Percentiles rank a stretch among this genome's conserved stretches.
Evolutionary conservation across 2,113 vertebrate species (phyloP).

Genomic region (Abramis brama): DNA sequence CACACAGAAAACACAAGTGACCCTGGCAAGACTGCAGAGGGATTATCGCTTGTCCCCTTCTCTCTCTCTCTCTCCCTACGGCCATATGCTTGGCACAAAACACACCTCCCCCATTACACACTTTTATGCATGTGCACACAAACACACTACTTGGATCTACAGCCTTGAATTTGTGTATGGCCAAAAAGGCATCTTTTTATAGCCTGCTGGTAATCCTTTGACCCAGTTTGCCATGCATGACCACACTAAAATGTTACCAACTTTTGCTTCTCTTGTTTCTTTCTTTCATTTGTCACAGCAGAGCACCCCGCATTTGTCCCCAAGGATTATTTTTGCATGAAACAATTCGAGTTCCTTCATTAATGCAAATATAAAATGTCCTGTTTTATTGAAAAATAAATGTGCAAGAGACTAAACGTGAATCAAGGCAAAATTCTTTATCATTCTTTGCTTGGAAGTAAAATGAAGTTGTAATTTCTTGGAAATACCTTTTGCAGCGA

Average conservation of each 20-base stretch:
- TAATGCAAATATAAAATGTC: no score
- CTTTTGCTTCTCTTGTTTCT: constrained; percentile 48
- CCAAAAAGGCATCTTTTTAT: constrained; percentile 61
- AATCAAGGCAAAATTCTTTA: no score
- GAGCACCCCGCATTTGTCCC: constrained; percentile 29
- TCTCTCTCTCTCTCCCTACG: constrained; percentile 57
- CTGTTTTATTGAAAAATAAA: no score
- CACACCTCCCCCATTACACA: constrained; percentile 23
- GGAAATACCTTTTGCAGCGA: no score
- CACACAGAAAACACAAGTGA: constrained; percentile 39
- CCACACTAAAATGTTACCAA: constrained; percentile 35
- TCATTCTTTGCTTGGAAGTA: no score
- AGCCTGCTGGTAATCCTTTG: constrained; percentile 61
- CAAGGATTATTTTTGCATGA: constrained; percentile 38
- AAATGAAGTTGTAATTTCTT: no score
- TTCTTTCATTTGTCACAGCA: constrained; percentile 55
- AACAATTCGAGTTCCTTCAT: background rate
- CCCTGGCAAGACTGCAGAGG: constrained; percentile 60
- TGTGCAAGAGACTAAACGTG: no score
- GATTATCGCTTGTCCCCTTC: constrained; percentile 70
- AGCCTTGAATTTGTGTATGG: constrained; percentile 7
- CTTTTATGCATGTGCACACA: constrained; percentile 50
- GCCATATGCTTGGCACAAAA: constrained; percentile 62
- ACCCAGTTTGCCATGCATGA: constrained; percentile 55
- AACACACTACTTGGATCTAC: constrained; percentile 37